Conservation (phyloP, 2,797 vertebrate genomes). For the Pelodytes ibericus region DNA sequence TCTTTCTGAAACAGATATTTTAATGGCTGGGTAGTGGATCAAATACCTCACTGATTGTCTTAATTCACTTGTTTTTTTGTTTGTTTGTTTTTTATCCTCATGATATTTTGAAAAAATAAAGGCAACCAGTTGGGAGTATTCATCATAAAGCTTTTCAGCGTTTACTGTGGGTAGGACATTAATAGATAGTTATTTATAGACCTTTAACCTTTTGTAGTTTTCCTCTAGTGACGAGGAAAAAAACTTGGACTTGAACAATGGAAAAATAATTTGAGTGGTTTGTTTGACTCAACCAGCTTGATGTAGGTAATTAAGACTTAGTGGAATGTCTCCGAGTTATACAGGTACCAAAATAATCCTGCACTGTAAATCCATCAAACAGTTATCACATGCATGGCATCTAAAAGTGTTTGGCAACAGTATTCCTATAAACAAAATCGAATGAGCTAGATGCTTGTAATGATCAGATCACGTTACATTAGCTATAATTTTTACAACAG, state of each 20-base stretch:
- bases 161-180: constrained; percentile 56
- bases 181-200: constrained; percentile 59
- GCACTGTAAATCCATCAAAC: constrained; percentile 41
- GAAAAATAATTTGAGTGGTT: constrained; percentile 56
- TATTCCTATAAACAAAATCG: constrained; percentile 23
- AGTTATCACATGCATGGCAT: constrained; percentile 37
- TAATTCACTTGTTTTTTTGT: no score
- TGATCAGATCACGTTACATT: no score
- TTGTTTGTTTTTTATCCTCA: not conserved
- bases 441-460: not conserved
- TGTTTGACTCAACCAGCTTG: constrained; percentile 28
- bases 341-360: not conserved
- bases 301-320: constrained; percentile 18
- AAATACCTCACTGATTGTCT: no score
- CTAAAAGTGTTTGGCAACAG: constrained; percentile 38
- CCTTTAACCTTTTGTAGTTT: constrained; percentile 3
- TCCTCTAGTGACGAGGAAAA: constrained; percentile 20
- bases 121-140: constrained; percentile 59
- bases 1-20: no score
- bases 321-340: constrained; percentile 18
- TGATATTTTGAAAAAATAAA: constrained; percentile 4
- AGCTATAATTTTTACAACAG: no score
- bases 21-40: no score
- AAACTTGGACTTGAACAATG: constrained; percentile 52
- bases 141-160: constrained; percentile 57